Base-by-base conservation (phyloP, 2,888 invertebrate species). In the Cristatella mucedo region DNA sequence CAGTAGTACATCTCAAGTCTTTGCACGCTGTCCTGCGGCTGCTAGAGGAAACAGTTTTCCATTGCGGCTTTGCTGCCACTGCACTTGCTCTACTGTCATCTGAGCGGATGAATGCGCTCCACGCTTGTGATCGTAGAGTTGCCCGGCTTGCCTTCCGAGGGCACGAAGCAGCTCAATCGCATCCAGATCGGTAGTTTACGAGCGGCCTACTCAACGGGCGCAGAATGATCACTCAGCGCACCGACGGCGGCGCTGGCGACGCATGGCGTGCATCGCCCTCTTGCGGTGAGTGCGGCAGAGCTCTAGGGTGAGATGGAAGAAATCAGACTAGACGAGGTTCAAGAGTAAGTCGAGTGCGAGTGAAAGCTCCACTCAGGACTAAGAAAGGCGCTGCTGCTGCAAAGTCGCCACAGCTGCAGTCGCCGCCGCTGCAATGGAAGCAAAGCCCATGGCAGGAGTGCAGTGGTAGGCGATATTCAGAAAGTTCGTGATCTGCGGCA, bases 191-290 rank as follows among this genome's bases (percentile, higher is more conserved):
- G 93, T 33, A 95, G 97, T 0, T 97, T 80, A 65, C 78, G 85
- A 44, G 78, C 85, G 0, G 97, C 97, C 0, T 97, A 95, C 68
- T 78, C 82, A 53, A 85, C 84, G 2, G 91, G 93, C 60, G 89
- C 97, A 61, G 97, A 99, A 67, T 72, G 99, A 53, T 68, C 99
- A 38, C 86, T 99, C 41, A 95, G 95, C 66, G 97, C 97, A 0
- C 97, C 97, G 0, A 99, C 97, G n/a, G n/a, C 0, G 97, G 97
- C 3, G 93, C 95, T 0, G 97, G 97, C 21, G 99, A 99, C 99
- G 99, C 62, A 85, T 97, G 41, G 97, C 97, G 0, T 74, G 99
- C 70, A 67, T 99, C 33, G 74, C 87, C 1, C 80, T 99, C 18
- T 75, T 91, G 1, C 83, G 89, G 63, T 83, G 86, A 49, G 77